phyloP scores from a whole-genome alignment of 2,113 vertebrate genomes.

The Periophthalmus modestus region DNA sequence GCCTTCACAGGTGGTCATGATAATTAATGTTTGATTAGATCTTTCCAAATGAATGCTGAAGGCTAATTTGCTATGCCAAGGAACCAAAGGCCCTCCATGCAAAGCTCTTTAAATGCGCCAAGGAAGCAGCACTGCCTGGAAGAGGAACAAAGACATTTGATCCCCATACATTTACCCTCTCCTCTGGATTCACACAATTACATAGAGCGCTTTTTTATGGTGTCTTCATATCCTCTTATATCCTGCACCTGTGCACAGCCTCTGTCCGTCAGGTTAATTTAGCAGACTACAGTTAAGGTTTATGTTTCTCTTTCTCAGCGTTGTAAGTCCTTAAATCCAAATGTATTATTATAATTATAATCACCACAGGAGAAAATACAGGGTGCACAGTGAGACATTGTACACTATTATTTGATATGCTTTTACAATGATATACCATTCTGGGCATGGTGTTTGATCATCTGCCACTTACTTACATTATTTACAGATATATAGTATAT shows the following conservation, averaged over 20 bases:
- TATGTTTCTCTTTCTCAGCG: not conserved
- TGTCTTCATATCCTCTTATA: conserved; percentile 26
- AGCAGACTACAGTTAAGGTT: conserved; percentile 19
- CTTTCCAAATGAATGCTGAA: conserved; percentile 55
- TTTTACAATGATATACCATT: not conserved
- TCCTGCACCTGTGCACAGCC: conserved; percentile 19
- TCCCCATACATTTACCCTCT: conserved; percentile 43
- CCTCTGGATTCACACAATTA: conserved; percentile 47
- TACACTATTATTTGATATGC: not conserved
- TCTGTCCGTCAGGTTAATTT: conserved; percentile 27
- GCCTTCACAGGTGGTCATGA: conserved; percentile 67
- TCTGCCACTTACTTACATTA: not conserved
- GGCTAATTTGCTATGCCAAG: conserved; percentile 51
- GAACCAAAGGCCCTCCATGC: conserved; percentile 43
- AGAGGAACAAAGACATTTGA: conserved; percentile 59
- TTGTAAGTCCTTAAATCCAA: not conserved
- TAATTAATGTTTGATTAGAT: conserved; percentile 74
- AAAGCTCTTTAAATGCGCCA: conserved; percentile 48
- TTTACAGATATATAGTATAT: not conserved
- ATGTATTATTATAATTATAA: not conserved
- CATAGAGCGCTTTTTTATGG: conserved; percentile 38
- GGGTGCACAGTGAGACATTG: not conserved
- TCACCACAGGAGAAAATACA: not conserved
- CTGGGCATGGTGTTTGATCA: not conserved
- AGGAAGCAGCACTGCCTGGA: conserved; percentile 47